Evolutionary conservation across 1,140 invertebrate species (phyloP), one percentile per base, ranked within the genome.

Genomic region (Aradophagus sp.): DNA sequence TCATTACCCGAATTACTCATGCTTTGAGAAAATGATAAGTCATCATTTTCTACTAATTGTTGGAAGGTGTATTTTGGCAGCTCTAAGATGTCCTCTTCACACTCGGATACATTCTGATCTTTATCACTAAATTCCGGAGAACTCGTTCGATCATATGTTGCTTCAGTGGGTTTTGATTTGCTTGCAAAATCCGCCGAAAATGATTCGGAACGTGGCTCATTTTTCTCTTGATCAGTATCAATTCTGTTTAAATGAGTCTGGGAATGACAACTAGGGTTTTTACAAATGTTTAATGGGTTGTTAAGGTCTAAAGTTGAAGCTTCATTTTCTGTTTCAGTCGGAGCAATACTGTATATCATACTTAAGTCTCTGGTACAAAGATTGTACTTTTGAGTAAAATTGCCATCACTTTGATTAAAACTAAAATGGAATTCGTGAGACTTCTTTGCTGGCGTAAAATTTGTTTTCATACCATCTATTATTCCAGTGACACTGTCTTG

Each of bases 331-430:
- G 56, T 16, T 7, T 63, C 52, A 5, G 48, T 48, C 4, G 83
- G 81, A 0, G 81, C 80, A 1, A 86, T 45, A 13, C 83, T 85
- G 17, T 86, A 86, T 31, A 84, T 76, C 4, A 74, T 34, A 41
- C 42, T 80, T 77, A 85, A 81, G 5, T 80, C 77, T 1, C 62
- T 39, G 0, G 77, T 62, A 45, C 80, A 72, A 3, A 86, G 47
- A 47, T 74, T 80, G 16, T 84, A 86, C 15, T 84, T 83, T 0
- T 39, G 35, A 4, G 80, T 79, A 10, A 73, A 48, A 16, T 79
- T 67, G 10, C 32, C 0, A 56, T 75, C 5, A 5, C n/a, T 69
- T 65, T 62, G n/a, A 6, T 32, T 27, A 11, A 63, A 36, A 17
- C 36, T 13, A 11, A 0, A 7, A 1, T 27, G 0, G 5, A 11